Conservation (phyloP, 2,888 invertebrate species). For the Dugesia japonica region DNA sequence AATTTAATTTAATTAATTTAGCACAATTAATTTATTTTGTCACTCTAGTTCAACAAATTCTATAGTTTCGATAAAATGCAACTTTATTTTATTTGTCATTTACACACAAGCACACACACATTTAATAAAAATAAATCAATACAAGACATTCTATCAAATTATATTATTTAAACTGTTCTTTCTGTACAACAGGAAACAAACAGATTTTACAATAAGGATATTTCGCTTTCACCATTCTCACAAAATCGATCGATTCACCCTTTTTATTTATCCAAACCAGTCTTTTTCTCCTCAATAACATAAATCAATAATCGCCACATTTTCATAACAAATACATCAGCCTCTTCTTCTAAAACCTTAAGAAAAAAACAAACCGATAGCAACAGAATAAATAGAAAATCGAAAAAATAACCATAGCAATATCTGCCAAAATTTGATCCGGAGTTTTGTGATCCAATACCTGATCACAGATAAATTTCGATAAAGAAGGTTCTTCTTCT, state of each 20-base stretch:
- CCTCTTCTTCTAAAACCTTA: slow-evolving; percentile 94
- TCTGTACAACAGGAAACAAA: slow-evolving; percentile 20
- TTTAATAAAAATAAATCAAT: no score
- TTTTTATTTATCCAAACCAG: slow-evolving; percentile 68
- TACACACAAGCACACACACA: no score
- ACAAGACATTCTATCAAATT: not conserved
- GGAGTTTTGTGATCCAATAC: slow-evolving; percentile 80
- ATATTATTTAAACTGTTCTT: slow-evolving; percentile 12
- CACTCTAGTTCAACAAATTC: no score
- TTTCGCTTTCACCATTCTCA: no score
- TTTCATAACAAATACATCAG: slow-evolving; percentile 97
- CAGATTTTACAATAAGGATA: not conserved
- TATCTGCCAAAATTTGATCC: slow-evolving; percentile 84
- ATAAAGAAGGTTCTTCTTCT: slow-evolving; percentile 87
- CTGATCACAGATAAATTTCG: slow-evolving; percentile 98
- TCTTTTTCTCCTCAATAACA: slow-evolving; percentile 93
- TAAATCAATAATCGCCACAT: slow-evolving; percentile 98
- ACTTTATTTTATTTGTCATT: no score
- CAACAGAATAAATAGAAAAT: no score
- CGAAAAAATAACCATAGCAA: slow-evolving; percentile 95
- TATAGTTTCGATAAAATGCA: no score
- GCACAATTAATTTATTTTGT: no score
- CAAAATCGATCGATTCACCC: no score
- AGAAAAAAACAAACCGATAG: slow-evolving; percentile 35
- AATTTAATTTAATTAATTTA: no score